Evolutionary conservation across 2,888 invertebrate genomes (phyloP), one percentile per base, ranked within the genome.

Genomic region (Pristionchus arcanus): DNA sequence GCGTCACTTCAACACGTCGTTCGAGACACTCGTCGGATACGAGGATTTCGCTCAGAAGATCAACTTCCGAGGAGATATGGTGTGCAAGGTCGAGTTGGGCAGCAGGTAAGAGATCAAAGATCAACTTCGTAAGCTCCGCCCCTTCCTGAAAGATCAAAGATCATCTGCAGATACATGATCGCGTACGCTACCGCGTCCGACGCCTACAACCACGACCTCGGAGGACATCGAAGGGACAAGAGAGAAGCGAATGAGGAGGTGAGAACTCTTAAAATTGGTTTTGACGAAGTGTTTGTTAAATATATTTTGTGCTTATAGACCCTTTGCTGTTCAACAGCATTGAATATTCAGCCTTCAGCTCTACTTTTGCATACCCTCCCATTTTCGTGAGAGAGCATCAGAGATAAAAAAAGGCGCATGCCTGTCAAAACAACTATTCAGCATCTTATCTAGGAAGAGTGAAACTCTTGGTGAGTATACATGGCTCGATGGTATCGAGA

Each of bases 21-120:
- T 93, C 90, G 93, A 93, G 59, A 92, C 92, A 0, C 91, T 93
- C 53, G 92, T 92, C 34, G 92, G 91, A 2, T 92, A 91, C 63
- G 91, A 92, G 81, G 93, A 93, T 71, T 93, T 92, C 84, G 92
- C 92, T 0, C 93, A 93, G 77, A 93, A 92, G 90, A 92, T 93
- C 77, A 92, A 93, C 89, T 93, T 92, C 91, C 90, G 91, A 49
- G 91, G 91, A 68, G 92, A 93, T 89, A 90, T 92, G 68, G 93
- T 93, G 31, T 93, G 93, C 91, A 93, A 93, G 77, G 90, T 92
- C 13, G 92, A 93, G 49, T 87, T 92, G 59, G 92, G 91, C 28
- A 92, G 92, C 91, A 90, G 92, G 92, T 92, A n/a, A 71, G 74
- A 53, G n/a, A 53, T 15, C 42, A 53, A 81, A 81, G 81, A 81